Base-by-base conservation (phyloP, 1,140 invertebrate genomes). In the Lycorma delicatula region DNA sequence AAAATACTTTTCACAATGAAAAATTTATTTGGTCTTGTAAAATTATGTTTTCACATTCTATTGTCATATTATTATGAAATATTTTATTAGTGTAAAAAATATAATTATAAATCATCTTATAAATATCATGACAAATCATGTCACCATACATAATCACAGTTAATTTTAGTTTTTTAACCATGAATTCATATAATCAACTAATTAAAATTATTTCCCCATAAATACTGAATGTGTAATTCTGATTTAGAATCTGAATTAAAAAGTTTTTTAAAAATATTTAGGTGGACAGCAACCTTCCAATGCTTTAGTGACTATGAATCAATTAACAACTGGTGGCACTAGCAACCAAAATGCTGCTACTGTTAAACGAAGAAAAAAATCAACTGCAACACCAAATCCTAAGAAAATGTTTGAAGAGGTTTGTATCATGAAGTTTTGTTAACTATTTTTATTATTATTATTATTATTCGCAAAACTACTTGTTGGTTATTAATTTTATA, bases 381-480 rank as follows among this genome's bases (percentile, higher is more conserved):
- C 90, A 0, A 85, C 91, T 1, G 87, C 90, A 6, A 83, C 90
- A 0, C 92, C 91, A 0, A 96, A 97, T 74, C 88, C 91, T 34
- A 97, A 97, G 75, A 97, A 96, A 72, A 97, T 98, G 93, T 97
- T 95, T 73, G 94, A 98, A 74, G 94, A 98, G 72, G 79, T 81
- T 64, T 61, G 70, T 56, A 54, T n/a, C n/a, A n/a, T n/a, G n/a
- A n/a, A n/a, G n/a, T n/a, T n/a, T n/a, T n/a, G n/a, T n/a, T n/a
- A n/a, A n/a, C n/a, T n/a, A n/a, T n/a, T n/a, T n/a, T n/a, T n/a
- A n/a, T n/a, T n/a, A n/a, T n/a, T n/a, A n/a, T n/a, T n/a, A n/a
- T n/a, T n/a, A n/a, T n/a, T n/a, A n/a, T n/a, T n/a, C n/a, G n/a
- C n/a, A n/a, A n/a, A n/a, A n/a, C n/a, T n/a, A n/a, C n/a, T n/a